Percentiles rank a stretch among this genome's conserved stretches.
Evolutionary conservation across 2,888 invertebrate genomes (phyloP).

Genomic region (Noctuana brunneofusca): DNA sequence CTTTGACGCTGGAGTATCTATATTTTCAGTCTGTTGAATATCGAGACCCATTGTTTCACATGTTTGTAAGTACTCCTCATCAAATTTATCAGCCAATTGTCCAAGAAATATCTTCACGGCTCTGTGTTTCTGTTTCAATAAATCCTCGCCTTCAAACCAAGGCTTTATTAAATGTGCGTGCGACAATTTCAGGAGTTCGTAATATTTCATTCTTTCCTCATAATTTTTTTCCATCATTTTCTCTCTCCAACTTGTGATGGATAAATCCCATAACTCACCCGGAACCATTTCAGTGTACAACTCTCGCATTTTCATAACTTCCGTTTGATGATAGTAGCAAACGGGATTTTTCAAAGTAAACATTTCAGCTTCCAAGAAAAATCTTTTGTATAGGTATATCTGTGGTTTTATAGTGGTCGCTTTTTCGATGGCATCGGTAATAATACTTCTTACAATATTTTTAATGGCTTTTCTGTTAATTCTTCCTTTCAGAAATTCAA

Average conservation of each 20-base stretch:
- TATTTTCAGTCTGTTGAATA: constrained; percentile 22
- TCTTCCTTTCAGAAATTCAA: constrained; percentile 50
- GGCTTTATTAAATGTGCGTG: constrained; percentile 62
- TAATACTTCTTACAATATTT: constrained; percentile 49
- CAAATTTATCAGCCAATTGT: constrained; percentile 60
- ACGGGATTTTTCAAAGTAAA: constrained; percentile 73
- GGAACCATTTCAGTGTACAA: constrained; percentile 58
- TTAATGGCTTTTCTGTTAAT: constrained; percentile 53
- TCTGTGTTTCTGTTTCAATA: constrained; percentile 58
- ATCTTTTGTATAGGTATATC: constrained; percentile 64
- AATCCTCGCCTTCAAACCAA: constrained; percentile 62
- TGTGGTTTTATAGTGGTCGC: constrained; percentile 53
- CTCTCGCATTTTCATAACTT: constrained; percentile 61
- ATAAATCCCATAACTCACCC: constrained; percentile 61
- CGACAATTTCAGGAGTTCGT: constrained; percentile 54
- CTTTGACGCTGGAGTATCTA: constrained; percentile 15
- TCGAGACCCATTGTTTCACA: constrained; percentile 37
- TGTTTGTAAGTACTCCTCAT: constrained; percentile 53
- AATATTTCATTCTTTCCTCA: constrained; percentile 68
- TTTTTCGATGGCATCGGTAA: constrained; percentile 52
- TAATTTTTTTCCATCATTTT: constrained; percentile 64
- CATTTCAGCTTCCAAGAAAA: constrained; percentile 66
- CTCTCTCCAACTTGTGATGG: constrained; percentile 62
- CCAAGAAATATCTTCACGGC: constrained; percentile 56
- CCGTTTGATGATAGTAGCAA: constrained; percentile 73